Conservation (phyloP, 2,113 vertebrate genomes). For the Dissostichus mawsoni region DNA sequence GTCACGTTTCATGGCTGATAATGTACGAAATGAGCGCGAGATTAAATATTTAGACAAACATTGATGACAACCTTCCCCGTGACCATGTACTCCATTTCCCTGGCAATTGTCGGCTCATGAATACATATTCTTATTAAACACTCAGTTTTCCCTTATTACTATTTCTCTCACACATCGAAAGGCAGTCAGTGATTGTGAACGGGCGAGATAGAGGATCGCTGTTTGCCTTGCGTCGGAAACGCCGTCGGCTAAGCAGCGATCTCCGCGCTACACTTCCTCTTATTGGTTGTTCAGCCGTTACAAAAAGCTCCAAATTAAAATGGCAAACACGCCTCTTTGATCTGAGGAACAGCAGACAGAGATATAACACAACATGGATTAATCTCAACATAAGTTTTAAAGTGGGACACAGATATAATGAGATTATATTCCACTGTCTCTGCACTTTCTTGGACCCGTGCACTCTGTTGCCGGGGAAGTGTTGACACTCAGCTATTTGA, state of each 20-base stretch:
- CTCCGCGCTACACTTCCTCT: background rate
- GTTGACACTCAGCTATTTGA: background rate
- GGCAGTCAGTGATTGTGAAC: conserved; percentile 2
- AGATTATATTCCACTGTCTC: conserved; percentile 49
- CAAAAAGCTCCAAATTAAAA: conserved; percentile 48
- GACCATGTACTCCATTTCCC: conserved; percentile 55
- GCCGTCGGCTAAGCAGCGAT: conserved; percentile 22
- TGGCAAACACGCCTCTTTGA: conserved; percentile 33
- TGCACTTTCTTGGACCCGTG: conserved; percentile 5
- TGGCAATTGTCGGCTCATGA: conserved; percentile 47
- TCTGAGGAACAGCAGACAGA: conserved; percentile 11
- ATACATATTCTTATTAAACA: conserved; percentile 61
- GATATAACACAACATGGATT: conserved; percentile 17
- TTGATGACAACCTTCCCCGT: conserved; percentile 63
- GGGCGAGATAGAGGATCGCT: conserved; percentile 24
- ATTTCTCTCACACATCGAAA: conserved; percentile 6
- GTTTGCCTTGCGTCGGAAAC: conserved; percentile 27
- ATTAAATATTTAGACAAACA: conserved; percentile 72
- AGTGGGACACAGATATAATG: conserved; percentile 45
- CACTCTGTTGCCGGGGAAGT: conserved; percentile 13
- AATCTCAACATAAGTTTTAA: conserved; percentile 38
- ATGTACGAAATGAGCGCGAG: conserved; percentile 53
- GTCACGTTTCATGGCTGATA: conserved; percentile 24
- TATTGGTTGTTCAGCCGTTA: conserved; percentile 36
- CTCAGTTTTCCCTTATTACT: conserved; percentile 44